These are phyloP conservation scores for Tamias sibiricus DNA, from an alignment of 2,113 vertebrate species.

Conservation along the genomic window DNA sequence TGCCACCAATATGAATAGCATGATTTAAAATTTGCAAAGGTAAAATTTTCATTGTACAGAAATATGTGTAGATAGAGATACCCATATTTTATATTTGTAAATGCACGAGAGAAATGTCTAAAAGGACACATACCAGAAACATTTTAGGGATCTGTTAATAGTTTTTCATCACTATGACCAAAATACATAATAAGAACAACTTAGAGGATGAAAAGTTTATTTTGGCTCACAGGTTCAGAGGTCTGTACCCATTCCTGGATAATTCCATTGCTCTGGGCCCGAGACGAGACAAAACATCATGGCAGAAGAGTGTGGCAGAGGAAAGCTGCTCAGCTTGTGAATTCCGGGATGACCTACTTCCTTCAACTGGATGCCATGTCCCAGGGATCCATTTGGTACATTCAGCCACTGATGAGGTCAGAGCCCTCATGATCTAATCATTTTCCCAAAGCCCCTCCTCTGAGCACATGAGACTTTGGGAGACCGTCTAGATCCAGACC, in stretches of 20 bases:
- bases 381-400: neutral
- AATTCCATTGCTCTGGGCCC: neutral
- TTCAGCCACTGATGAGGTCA: neutral
- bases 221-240: neutral
- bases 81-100: neutral
- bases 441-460: neutral
- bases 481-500: neutral
- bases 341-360: neutral
- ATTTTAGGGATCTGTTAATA: neutral
- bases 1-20: neutral
- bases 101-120: neutral
- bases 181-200: neutral
- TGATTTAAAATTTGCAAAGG: neutral
- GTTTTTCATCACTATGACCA: neutral
- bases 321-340: neutral
- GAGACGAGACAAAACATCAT: neutral
- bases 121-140: neutral
- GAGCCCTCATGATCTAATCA: neutral
- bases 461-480: neutral
- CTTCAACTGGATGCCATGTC: neutral
- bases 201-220: neutral
- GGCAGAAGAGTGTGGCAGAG: neutral
- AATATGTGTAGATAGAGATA: neutral
- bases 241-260: neutral
- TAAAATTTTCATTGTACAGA: slow-evolving; percentile 22